Conservation (phyloP, 2,888 invertebrate species). For the Sipha maydis region DNA sequence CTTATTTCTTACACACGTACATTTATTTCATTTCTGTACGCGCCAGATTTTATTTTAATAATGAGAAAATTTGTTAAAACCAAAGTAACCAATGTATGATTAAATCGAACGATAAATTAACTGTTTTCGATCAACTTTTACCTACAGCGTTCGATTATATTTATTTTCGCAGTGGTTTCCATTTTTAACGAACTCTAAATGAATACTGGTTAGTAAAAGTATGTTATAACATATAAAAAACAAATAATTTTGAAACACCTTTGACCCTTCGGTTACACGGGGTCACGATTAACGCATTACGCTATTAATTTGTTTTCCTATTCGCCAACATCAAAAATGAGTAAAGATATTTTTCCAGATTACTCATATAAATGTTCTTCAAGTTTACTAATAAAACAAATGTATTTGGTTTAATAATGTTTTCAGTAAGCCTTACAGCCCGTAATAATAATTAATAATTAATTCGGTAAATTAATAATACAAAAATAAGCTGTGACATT, state of each 20-base stretch:
- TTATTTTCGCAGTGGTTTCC: conserved; percentile 48
- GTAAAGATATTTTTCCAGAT: conserved; percentile 29
- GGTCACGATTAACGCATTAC: conserved; percentile 47
- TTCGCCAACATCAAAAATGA: conserved; percentile 16
- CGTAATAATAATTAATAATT: too few species aligned
- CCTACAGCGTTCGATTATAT: conserved; percentile 32
- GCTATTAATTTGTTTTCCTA: conserved; percentile 39
- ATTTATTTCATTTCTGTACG: not conserved
- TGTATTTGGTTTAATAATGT: conserved; percentile 9
- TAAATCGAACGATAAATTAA: conserved; percentile 48
- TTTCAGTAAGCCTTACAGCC: not conserved
- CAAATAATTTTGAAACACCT: conserved; percentile 55
- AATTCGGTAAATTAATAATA: not conserved
- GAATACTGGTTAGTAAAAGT: conserved; percentile 59
- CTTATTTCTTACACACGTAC: not conserved
- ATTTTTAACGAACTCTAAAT: conserved; percentile 47
- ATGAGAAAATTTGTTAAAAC: conserved; percentile 40
- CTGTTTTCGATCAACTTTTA: conserved; percentile 55
- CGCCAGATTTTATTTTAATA: conserved; percentile 43
- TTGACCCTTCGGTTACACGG: conserved; percentile 32
- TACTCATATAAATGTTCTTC: not conserved
- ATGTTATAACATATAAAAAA: conserved; percentile 46
- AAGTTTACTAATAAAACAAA: not conserved
- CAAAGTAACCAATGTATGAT: conserved; percentile 40
- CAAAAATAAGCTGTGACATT: not conserved